Evolutionary conservation across 2,797 vertebrate genomes (phyloP), one percentile per base, ranked within the genome.

Genomic region (Hoplostethus mediterraneus): DNA sequence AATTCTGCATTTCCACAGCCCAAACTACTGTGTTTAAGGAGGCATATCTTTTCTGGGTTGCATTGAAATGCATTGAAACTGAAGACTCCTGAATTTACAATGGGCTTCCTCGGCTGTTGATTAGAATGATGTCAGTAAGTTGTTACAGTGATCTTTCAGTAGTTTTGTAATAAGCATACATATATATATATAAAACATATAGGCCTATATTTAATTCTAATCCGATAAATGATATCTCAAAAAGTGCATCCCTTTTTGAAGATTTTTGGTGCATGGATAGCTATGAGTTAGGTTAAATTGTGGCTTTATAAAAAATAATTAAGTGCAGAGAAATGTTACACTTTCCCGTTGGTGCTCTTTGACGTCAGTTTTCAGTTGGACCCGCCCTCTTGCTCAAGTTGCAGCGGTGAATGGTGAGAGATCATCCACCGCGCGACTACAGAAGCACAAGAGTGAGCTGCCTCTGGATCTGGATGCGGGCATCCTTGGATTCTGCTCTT

Each of bases 301-400:
- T 44, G 6, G n/a, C 2, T 10, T 45, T 40, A 61, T 4, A 66
- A 56, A 56, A 70, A 71, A 62, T 16, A 73, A 28, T 25, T 55
- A 65, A 67, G 54, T 36, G 5, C 38, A 47, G 31, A 66, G 14
- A 54, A 60, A 63, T 3, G 25, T 36, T 68, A 10, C 67, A 51
- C 58, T 1, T 52, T 66, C 58, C 72, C 9, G 82, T 94, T 94
- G 94, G 93, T 61, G 84, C n/a, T 55, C 51, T 72, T 77, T 69
- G 68, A 87, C 88, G 93, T 94, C 94, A 93, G 77, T 93, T 83
- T 58, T 51, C 70, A 2, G 0, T 16, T 63, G 79, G 77, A 63
- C 86, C 93, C 93, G 91, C 94, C 94, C 90, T 33, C 85, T 65
- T 56, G 86, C 88, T 90, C 83, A 87, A 92, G 90, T 89, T 85